Base-by-base conservation (phyloP, 2,113 vertebrate genomes). In the Suncus etruscus region DNA sequence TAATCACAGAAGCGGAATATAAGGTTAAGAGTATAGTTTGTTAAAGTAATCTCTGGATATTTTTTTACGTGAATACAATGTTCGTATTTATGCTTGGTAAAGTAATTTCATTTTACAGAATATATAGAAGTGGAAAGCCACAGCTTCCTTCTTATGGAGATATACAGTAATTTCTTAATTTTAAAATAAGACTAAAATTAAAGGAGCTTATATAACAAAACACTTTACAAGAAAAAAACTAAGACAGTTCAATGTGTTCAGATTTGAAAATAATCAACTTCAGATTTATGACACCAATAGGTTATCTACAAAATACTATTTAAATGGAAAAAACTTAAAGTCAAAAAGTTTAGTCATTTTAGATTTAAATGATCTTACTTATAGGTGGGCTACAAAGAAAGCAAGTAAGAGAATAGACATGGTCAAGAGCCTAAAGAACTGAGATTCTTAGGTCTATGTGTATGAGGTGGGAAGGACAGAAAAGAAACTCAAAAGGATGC, bases 181-280 rank as follows among this genome's bases (percentile, higher is more conserved):
- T 80, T 69, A 66, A 80, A 86, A 92, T 4, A 86, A 12, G 80
- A 47, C 16, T 45, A 47, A 39, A 50, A 51, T 45, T 16, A 77
- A 51, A 72, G 27, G 61, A 10, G 85, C 69, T 72, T 83, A 87
- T 1, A 66, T 11, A 50, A 78, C 76, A 90, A 11, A 84, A 1
- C 24, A 63, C 73, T 69, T 47, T 89, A 16, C 48, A 61, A 86
- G 12, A 65, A 95, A 86, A 90, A 87, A 91, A 11, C 18, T 77
- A 92, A 83, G 69, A 47, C 74, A 25, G 14, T 86, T 76, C 63
- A 50, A 3, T 54, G 18, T 58, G 72, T 77, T 63, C 18, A 27
- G 22, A 6, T 22, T 69, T 74, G 32, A 78, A 87, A 92, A 93
- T 65, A 8, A 61, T 18, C n/a, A 80, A 50, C 65, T 91, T 84